A percentile compares a stretch with the other conserved stretches of the same genome.
Evolutionary conservation across 1,140 invertebrate species (phyloP).

Genomic region (Panonychus citri): DNA sequence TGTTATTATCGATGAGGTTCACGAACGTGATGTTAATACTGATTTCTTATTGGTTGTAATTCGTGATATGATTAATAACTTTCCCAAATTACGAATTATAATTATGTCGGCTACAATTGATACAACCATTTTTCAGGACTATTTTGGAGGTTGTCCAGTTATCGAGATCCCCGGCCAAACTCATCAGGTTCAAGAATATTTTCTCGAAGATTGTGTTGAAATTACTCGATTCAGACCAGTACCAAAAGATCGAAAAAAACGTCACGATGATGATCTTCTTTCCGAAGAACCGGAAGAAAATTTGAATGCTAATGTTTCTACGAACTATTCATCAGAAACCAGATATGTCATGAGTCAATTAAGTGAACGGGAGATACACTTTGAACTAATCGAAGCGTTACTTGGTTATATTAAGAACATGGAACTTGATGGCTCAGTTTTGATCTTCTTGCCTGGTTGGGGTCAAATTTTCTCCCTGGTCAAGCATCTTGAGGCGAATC

Average conservation of each 20-base stretch:
- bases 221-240: not conserved
- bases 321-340: not conserved
- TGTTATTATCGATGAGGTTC: slow-evolving; percentile 79
- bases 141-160: slow-evolving; percentile 58
- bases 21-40: slow-evolving; percentile 81
- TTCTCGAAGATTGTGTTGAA: slow-evolving; percentile 23
- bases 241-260: not conserved
- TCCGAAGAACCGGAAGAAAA: not conserved
- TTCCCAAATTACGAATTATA: slow-evolving; percentile 62
- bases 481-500: not conserved
- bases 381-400: not conserved
- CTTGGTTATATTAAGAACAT: too few species aligned
- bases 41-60: slow-evolving; percentile 83
- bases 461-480: slow-evolving; percentile 25
- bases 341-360: not conserved
- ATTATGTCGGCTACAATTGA: slow-evolving; percentile 99
- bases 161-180: slow-evolving; percentile 80
- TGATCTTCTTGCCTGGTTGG: slow-evolving; percentile 35
- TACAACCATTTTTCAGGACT: slow-evolving; percentile 66
- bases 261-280: not conserved
- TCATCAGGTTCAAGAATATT: slow-evolving; percentile 71
- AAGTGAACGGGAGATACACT: not conserved
- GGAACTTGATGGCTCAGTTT: slow-evolving; percentile 22
- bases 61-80: slow-evolving; percentile 59
- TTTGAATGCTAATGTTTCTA: not conserved